These are phyloP conservation scores for Colius striatus DNA, from an alignment of 2,113 vertebrate species.

Conservation along the genomic window DNA sequence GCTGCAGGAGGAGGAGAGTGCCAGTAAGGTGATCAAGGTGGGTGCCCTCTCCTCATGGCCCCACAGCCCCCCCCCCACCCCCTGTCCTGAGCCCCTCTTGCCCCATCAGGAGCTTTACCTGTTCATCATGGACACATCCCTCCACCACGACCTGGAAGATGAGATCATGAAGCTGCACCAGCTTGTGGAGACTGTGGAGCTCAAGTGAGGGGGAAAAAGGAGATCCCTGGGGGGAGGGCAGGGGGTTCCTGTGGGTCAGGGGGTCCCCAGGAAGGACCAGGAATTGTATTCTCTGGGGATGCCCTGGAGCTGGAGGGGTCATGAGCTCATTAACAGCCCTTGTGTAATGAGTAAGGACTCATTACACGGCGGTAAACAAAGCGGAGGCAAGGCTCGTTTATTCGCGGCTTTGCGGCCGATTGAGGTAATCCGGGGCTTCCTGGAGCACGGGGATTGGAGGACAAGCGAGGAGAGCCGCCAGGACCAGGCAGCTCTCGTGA, in stretches of 20 bases:
- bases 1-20: conserved; percentile 91
- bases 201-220: conserved; percentile 75
- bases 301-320: background rate
- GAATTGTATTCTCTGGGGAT: background rate
- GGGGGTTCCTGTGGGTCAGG: background rate
- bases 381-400: too few relatives aligned
- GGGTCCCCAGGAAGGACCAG: too few relatives aligned
- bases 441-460: too few relatives aligned
- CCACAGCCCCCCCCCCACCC: background rate
- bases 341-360: too few relatives aligned
- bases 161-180: conserved; percentile 91
- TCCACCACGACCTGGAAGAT: conserved; percentile 88
- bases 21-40: conserved; percentile 90
- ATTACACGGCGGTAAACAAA: too few relatives aligned
- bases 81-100: background rate
- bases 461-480: too few relatives aligned
- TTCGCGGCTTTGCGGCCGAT: too few relatives aligned
- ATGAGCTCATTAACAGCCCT: background rate
- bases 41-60: background rate
- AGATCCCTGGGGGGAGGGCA: too few relatives aligned
- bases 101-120: conserved; percentile 86
- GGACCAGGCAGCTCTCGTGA: too few relatives aligned
- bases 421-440: too few relatives aligned
- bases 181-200: conserved; percentile 80
- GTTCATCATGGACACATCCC: conserved; percentile 86